Percentiles rank a stretch among this genome's conserved stretches.
Evolutionary conservation across 2,113 vertebrate species (phyloP).

Genomic region (Carassius gibelio): DNA sequence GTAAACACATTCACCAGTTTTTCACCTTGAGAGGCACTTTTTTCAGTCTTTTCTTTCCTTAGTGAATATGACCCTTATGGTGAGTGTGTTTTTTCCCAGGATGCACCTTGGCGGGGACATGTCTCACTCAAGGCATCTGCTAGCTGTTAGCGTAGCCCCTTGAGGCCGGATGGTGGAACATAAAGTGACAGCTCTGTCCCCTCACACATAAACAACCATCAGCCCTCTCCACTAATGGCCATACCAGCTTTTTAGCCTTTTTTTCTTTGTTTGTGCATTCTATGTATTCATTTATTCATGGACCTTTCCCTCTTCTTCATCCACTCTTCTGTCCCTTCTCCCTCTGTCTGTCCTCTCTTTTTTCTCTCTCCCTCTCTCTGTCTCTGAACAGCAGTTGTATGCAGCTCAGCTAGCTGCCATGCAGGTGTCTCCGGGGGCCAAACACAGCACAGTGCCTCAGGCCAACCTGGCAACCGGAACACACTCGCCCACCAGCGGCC

Average conservation of each 20-base stretch:
- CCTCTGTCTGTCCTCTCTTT: constrained; percentile 33
- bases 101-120: constrained; percentile 71
- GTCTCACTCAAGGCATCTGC: constrained; percentile 70
- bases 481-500: constrained; percentile 89
- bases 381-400: constrained; percentile 88
- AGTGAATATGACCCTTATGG: constrained; percentile 54
- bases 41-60: constrained; percentile 56
- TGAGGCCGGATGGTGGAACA: constrained; percentile 63
- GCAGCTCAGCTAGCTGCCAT: constrained; percentile 92
- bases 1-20: constrained; percentile 42
- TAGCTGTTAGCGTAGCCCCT: constrained; percentile 74
- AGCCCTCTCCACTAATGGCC: constrained; percentile 76
- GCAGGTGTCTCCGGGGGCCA: too few relatives aligned
- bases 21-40: constrained; percentile 54
- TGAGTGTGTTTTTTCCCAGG: constrained; percentile 66
- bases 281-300: constrained; percentile 75
- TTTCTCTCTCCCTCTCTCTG: constrained; percentile 34
- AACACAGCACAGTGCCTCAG: too few relatives aligned
- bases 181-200: constrained; percentile 63
- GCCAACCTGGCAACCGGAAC: too few relatives aligned
- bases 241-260: constrained; percentile 73
- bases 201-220: constrained; percentile 54
- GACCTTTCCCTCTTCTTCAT: constrained; percentile 35
- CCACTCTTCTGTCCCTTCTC: constrained; percentile 13
- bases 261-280: constrained; percentile 67